Conservation (phyloP, 2,797 vertebrate species). For the Fundulus diaphanus region DNA sequence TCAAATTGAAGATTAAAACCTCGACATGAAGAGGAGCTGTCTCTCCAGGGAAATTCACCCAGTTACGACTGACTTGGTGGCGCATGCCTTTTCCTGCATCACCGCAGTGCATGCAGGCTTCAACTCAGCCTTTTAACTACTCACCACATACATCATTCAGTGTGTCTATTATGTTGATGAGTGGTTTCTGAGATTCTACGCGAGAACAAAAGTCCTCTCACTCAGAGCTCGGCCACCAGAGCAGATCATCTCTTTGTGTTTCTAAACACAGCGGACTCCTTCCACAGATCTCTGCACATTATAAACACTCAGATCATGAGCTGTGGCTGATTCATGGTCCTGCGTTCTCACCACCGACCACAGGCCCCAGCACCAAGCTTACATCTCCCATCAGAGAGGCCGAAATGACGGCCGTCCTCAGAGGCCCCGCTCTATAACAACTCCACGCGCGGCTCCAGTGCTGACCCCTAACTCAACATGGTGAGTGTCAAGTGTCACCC, state of each 20-base stretch:
- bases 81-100: slow-evolving; percentile 21
- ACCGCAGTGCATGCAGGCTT: slow-evolving; percentile 42
- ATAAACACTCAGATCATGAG: slow-evolving; percentile 40
- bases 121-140: slow-evolving; percentile 33
- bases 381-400: slow-evolving; percentile 41
- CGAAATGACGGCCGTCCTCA: slow-evolving; percentile 40
- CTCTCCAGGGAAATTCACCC: slow-evolving; percentile 6
- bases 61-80: slow-evolving; percentile 19
- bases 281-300: slow-evolving; percentile 30
- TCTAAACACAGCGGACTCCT: slow-evolving; percentile 9
- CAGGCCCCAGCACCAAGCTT: slow-evolving; percentile 27
- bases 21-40: not conserved
- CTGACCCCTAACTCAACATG: slow-evolving; percentile 47
- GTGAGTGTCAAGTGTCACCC: slow-evolving; percentile 54
- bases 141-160: slow-evolving; percentile 53
- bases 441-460: slow-evolving; percentile 19
- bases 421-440: slow-evolving; percentile 42
- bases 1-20: not conserved
- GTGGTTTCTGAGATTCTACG: slow-evolving; percentile 50
- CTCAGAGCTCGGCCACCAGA: slow-evolving; percentile 53
- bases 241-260: slow-evolving; percentile 48
- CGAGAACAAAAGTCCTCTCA: slow-evolving; percentile 55
- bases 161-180: slow-evolving; percentile 47
- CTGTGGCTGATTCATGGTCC: slow-evolving; percentile 40
- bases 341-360: slow-evolving; percentile 49